Evolutionary conservation across 2,113 vertebrate genomes (phyloP).

Genomic region (Prunella himalayana): DNA sequence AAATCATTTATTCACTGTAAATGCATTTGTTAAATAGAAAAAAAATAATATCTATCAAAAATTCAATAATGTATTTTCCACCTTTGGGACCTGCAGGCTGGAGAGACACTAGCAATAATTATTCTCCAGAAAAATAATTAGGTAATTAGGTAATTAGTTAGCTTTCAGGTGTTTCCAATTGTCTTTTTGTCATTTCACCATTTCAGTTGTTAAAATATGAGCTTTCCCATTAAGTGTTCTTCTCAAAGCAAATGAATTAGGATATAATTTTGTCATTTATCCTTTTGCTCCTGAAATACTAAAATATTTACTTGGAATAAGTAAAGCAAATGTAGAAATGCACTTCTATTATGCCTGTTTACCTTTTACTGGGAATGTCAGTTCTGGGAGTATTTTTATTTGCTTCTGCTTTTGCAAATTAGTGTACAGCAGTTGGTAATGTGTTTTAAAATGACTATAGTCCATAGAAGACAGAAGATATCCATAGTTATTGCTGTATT

Average conservation of each 20-base stretch:
- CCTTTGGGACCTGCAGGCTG: background rate
- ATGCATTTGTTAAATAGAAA: background rate
- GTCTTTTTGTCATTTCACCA: background rate
- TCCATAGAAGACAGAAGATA: background rate
- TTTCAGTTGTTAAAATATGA: background rate
- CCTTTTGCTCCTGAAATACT: background rate
- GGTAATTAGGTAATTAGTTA: background rate
- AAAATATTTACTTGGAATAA: background rate
- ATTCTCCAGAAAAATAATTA: background rate
- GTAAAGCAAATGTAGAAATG: background rate
- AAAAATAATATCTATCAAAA: background rate
- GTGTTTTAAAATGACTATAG: background rate
- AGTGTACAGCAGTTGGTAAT: background rate
- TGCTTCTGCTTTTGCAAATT: background rate
- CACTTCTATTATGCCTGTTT: background rate
- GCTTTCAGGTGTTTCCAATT: background rate
- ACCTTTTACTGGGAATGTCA: background rate
- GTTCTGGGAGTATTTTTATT: background rate
- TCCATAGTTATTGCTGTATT: background rate
- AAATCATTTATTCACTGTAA: background rate
- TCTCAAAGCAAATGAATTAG: background rate
- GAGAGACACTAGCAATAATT: background rate
- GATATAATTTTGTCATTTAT: background rate
- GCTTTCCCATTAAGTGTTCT: background rate
- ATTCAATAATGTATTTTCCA: background rate